Evolutionary conservation across 1,140 invertebrate species (phyloP), one percentile per base, ranked within the genome.

Genomic region (Leptinotarsa texana): DNA sequence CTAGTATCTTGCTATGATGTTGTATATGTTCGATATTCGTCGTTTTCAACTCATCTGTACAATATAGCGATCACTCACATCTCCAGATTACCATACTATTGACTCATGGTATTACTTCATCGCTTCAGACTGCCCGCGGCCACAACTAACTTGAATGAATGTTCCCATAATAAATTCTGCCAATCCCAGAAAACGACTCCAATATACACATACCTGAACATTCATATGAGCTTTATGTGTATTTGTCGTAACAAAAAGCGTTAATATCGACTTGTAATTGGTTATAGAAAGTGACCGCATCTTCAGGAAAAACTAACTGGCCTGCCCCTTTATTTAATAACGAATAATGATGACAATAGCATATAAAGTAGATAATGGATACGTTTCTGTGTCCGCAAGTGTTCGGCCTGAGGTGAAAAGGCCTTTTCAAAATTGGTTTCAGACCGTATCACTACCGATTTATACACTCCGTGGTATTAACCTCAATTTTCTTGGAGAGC

Each of bases 331-430:
- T 57, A n/a, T 57, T 57, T 57, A 57, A 57, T 57, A 57, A 57
- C 51, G 51, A 57, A 57, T 57, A 57, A 57, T 57, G 51, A 57
- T 57, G 51, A 57, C 51, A 57, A 57, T 57, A 57, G 51, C 51
- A 57, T 57, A 57, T 57, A 57, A 57, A 57, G 51, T 57, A 18
- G 51, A 57, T 57, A 57, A 57, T 57, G 51, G 17, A 57, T 57
- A 57, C 51, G 51, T 57, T 18, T 57, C 51, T 57, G 15, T 18
- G 51, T 57, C 51, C 51, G 17, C 51, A 57, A 57, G 51, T 57
- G 51, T 57, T 57, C n/a, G n/a, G 51, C 51, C 51, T 17, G 51
- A 57, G 51, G 51, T 57, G 51, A 57, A 57, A 17, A 57, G 15
- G 13, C 51, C 15, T 57, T 57, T 57, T 57, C 5, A 17, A 17